Percentiles rank a stretch among this genome's conserved stretches.
Evolutionary conservation across 2,888 invertebrate genomes (phyloP).

Genomic region (Sesia apiformis): DNA sequence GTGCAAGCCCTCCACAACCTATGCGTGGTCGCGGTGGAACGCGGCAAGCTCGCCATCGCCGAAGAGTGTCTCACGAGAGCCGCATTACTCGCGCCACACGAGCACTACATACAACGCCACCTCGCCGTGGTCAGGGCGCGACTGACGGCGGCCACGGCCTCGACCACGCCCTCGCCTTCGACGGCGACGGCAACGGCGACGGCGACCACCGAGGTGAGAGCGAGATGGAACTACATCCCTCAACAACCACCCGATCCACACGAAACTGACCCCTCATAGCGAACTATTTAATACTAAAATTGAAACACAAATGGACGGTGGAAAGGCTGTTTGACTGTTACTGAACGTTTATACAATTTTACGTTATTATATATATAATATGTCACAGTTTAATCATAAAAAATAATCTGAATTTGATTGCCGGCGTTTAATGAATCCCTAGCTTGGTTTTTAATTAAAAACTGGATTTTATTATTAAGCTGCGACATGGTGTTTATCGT

Average conservation of each 20-base stretch:
- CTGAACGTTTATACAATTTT: too few relatives aligned
- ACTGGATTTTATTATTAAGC: too few relatives aligned
- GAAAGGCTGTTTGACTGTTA: too few relatives aligned
- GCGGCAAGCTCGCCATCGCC: constrained; percentile 88
- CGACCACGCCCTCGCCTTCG: constrained; percentile 14
- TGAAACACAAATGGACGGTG: too few relatives aligned
- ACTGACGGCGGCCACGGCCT: constrained; percentile 20
- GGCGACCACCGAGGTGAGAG: constrained; percentile 44
- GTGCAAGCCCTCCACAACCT: constrained; percentile 96
- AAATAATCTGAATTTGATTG: too few relatives aligned
- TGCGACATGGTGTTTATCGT: too few relatives aligned
- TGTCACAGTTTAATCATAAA: too few relatives aligned
- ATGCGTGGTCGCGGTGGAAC: constrained; percentile 96
- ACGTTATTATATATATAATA: too few relatives aligned
- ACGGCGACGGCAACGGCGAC: constrained; percentile 15
- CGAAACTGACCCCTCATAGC: constrained; percentile 54
- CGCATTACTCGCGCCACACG: constrained; percentile 87
- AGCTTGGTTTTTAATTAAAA: too few relatives aligned
- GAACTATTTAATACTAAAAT: constrained; percentile 1
- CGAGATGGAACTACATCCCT: constrained; percentile 69
- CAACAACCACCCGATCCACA: constrained; percentile 66
- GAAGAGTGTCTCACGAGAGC: constrained; percentile 89
- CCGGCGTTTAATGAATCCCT: too few relatives aligned
- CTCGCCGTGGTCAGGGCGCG: constrained; percentile 89
- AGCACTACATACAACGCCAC: constrained; percentile 93